Evolutionary conservation across 2,113 vertebrate species (phyloP), one percentile per base, ranked within the genome.

Genomic region (Gracilinanus agilis): DNA sequence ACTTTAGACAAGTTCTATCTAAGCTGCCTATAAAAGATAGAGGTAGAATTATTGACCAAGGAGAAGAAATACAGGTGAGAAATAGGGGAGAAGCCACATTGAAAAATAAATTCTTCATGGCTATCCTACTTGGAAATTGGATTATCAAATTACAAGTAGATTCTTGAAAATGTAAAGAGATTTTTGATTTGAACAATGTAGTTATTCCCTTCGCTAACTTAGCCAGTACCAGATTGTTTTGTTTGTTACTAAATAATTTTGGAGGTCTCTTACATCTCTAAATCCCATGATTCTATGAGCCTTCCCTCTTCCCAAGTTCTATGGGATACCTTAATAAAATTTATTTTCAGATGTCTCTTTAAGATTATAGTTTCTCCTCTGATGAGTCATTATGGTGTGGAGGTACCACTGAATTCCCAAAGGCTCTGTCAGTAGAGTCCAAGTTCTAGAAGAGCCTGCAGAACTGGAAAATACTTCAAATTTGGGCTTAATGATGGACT

Each of bases 61-160:
- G 67, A 40, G 16, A 40, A 40, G 34, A 25, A n/a, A 67, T 16
- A 67, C 29, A 67, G 61, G 61, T 16, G 13, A 83, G 16, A 83
- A 83, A 40, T 83, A 40, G 6, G 9, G 9, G 56, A 75, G 24
- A 67, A 95, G 92, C 93, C 9, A n/a, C 54, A 95, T 56, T 54
- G 44, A 67, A 83, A 95, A 55, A 49, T 55, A 67, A 95, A 93
- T 24, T 92, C 25, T 29, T 88, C 92, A 93, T 67, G 67, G 44
- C 49, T 61, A 97, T 44, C 92, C 89, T 27, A 96, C 34, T 95
- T 12, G 96, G n/a, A 88, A 93, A 95, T 54, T 83, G 93, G 97
- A 92, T 53, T 89, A 90, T 44, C 94, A 90, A 91, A 0, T 40
- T 95, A 93, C 61, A 13, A 93, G 1, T 11, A n/a, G 29, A 1